phyloP scores from a whole-genome alignment of 2,113 vertebrate species.

The Bostrychus sinensis region DNA sequence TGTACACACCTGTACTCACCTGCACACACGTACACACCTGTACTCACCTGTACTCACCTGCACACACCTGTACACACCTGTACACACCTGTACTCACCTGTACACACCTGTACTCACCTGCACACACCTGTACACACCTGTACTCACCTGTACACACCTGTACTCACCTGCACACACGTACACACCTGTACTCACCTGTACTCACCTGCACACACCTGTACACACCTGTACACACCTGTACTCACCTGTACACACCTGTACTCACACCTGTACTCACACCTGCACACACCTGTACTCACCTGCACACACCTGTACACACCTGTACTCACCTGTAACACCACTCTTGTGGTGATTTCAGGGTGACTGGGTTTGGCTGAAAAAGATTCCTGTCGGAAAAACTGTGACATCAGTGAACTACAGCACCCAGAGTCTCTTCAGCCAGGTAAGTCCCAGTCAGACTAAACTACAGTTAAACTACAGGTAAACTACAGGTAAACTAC shows the following conservation, averaged over 20 bases:
- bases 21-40: no score
- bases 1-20: not conserved
- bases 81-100: rapidly evolving
- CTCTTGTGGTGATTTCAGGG: constrained; percentile 73
- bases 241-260: not conserved
- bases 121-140: not conserved
- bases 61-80: not conserved
- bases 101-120: not conserved
- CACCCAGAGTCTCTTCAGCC: constrained; percentile 60
- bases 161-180: no score
- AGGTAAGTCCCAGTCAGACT: constrained; percentile 45
- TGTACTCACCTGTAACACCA: not conserved
- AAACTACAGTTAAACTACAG: not conserved
- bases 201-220: not conserved
- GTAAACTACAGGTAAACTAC: constrained; percentile 16
- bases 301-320: not conserved
- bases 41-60: not conserved
- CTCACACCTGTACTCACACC: no score
- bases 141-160: not conserved
- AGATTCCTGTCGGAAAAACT: constrained; percentile 74
- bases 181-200: no score
- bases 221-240: not conserved
- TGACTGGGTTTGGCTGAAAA: constrained; percentile 91
- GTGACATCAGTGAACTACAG: constrained; percentile 62
- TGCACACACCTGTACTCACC: not conserved